Evolutionary conservation across 2,113 vertebrate genomes (phyloP).

Genomic region (Numida meleagris): DNA sequence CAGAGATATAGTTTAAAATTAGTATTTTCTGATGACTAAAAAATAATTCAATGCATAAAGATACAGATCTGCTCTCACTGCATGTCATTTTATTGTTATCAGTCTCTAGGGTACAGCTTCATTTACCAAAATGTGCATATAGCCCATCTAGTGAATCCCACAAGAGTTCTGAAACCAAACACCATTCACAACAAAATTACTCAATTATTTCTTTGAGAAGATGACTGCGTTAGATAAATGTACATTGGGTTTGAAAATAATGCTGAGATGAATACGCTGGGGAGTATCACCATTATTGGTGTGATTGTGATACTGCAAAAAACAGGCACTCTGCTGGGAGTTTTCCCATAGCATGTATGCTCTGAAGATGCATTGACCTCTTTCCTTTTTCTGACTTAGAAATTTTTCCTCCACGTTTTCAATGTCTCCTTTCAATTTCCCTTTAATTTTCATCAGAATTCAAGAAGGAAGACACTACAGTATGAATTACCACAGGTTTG

Average conservation of each 20-base stretch:
- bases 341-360: not conserved
- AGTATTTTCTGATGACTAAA: not conserved
- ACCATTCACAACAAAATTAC: not conserved
- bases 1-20: not conserved
- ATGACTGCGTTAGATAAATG: not conserved
- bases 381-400: not conserved
- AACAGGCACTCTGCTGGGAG: not conserved
- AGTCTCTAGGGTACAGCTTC: not conserved
- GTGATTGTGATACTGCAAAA: not conserved
- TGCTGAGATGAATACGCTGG: not conserved
- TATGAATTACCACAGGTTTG: not conserved
- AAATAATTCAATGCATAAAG: not conserved
- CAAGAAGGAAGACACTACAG: not conserved
- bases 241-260: not conserved
- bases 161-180: slow-evolving; percentile 1
- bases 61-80: not conserved
- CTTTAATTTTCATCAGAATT: not conserved
- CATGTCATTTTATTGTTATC: not conserved
- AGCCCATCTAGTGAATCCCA: not conserved
- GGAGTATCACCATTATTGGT: not conserved
- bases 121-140: not conserved
- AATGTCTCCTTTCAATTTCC: not conserved
- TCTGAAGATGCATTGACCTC: not conserved
- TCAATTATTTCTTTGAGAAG: not conserved
- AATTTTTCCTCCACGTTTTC: not conserved